A percentile compares a stretch with the other conserved stretches of the same genome.
phyloP scores from a whole-genome alignment of 2,113 vertebrate species.

The Tautogolabrus adspersus region DNA sequence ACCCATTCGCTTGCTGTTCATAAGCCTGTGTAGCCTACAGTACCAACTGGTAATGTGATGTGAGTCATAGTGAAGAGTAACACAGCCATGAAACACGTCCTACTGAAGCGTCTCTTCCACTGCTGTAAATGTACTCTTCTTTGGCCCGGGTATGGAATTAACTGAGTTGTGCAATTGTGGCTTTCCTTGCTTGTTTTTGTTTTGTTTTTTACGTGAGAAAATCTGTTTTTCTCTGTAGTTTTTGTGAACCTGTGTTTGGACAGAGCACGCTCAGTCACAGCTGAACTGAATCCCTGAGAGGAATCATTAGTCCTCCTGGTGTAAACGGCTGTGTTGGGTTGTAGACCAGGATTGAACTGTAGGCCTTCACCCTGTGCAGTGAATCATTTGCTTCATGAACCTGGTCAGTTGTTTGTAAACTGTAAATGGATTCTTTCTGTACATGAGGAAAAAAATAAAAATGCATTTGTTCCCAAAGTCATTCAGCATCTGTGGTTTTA shows the following conservation, averaged over 20 bases:
- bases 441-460: slow-evolving; percentile 72
- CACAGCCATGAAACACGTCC: slow-evolving; percentile 41
- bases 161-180: slow-evolving; percentile 71
- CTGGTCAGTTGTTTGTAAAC: slow-evolving; percentile 78
- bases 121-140: slow-evolving; percentile 63
- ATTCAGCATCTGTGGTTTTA: slow-evolving; percentile 9
- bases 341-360: slow-evolving; percentile 38
- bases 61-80: slow-evolving; percentile 61
- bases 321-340: slow-evolving; percentile 8
- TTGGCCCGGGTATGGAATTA: slow-evolving; percentile 44
- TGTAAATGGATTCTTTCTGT: slow-evolving; percentile 79
- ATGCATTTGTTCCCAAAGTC: slow-evolving; percentile 78
- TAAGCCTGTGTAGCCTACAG: slow-evolving; percentile 65
- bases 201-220: slow-evolving; percentile 15
- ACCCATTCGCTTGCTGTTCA: slow-evolving; percentile 67
- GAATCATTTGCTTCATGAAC: slow-evolving; percentile 61
- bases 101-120: slow-evolving; percentile 55
- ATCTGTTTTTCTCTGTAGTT: slow-evolving; percentile 41
- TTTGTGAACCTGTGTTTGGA: slow-evolving; percentile 53
- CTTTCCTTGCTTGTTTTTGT: slow-evolving; percentile 56
- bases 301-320: neutral
- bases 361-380: slow-evolving; percentile 67
- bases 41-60: slow-evolving; percentile 66
- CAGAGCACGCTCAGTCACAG: slow-evolving; percentile 6
- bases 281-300: neutral